Base-by-base conservation (phyloP, 2,888 invertebrate genomes). In the Camponotus fellah region DNA sequence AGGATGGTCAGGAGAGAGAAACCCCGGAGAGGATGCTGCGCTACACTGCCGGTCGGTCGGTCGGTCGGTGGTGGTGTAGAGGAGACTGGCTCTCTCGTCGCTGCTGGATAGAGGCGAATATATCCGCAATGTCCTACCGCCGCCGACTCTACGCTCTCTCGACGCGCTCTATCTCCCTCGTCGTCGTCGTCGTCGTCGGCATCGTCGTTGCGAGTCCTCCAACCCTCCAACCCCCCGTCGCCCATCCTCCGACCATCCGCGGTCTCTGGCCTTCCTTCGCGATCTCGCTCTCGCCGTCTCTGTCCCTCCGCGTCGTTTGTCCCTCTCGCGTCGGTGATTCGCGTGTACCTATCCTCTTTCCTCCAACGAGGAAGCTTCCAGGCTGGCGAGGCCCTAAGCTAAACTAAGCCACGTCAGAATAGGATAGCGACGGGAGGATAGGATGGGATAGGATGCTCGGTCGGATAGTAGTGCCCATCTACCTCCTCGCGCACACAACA, bases 21-120 rank as follows among this genome's bases (percentile, higher is more conserved):
- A 91, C 92, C 92, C 91, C 91, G 95, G 95, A 95, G 95, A 95
- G 94, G 95, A 93, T 94, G 93, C 94, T 95, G 95, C 95, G 95
- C 95, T 92, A 95, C 95, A 95, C 95, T 94, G 94, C 95, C 87
- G 87, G 82, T 84, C 83, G 85, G 93, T 94, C 95, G 95, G 72
- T 71, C 76, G 80, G 74, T 77, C 84, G 85, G 87, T 86, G 87
- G 58, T 26, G 85, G 81, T 84, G 90, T 90, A 91, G 91, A 91
- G 92, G 89, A 91, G 91, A 90, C 91, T 91, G 92, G 91, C 91
- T 92, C 90, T 87, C 85, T 68, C 68, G 37, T 34, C 37, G 49
- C 14, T 21, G 68, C 17, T 56, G 91, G 93, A 92, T 92, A 91
- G 90, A 91, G 86, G 93, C 92, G 92, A 93, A 93, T 94, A 93